These are phyloP conservation scores for Hecatera dysodea DNA, from an alignment of 2,888 invertebrate species.

Conservation along the genomic window DNA sequence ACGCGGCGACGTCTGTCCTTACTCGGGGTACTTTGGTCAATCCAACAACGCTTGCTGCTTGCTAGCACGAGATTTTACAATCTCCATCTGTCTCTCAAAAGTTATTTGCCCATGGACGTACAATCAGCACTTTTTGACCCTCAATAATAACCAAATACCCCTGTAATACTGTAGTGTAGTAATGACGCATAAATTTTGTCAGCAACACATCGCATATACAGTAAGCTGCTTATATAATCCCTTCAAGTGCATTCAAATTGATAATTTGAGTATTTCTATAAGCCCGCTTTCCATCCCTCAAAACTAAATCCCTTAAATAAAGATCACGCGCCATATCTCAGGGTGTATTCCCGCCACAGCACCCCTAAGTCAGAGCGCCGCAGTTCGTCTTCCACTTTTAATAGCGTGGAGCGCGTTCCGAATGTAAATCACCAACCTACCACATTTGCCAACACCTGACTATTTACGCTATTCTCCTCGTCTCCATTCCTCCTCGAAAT, in stretches of 20 bases:
- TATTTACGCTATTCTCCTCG: conserved; percentile 80
- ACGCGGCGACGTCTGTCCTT: too few species aligned
- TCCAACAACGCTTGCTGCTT: not conserved
- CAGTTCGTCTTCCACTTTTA: conserved; percentile 77
- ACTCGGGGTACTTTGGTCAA: not conserved
- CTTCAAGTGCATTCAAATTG: too few species aligned
- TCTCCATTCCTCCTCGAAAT: conserved; percentile 75
- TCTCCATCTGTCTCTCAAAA: not conserved
- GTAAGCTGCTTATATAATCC: too few species aligned
- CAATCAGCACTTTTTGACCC: not conserved
- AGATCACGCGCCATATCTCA: conserved; percentile 47
- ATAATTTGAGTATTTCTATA: not conserved
- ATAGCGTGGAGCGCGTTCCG: conserved; percentile 77
- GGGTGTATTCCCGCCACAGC: conserved; percentile 34
- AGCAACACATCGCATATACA: too few species aligned
- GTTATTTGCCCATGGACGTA: not conserved
- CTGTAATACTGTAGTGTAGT: too few species aligned
- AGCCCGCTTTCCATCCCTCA: not conserved
- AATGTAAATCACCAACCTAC: conserved; percentile 82
- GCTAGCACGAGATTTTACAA: not conserved
- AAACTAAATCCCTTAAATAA: conserved; percentile 22
- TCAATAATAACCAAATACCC: too few species aligned
- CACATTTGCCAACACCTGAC: conserved; percentile 80
- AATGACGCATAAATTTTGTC: too few species aligned
- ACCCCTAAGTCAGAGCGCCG: conserved; percentile 57